Evolutionary conservation across 1,140 invertebrate genomes (phyloP), one percentile per base, ranked within the genome.

Genomic region (Diorhabda elongata): DNA sequence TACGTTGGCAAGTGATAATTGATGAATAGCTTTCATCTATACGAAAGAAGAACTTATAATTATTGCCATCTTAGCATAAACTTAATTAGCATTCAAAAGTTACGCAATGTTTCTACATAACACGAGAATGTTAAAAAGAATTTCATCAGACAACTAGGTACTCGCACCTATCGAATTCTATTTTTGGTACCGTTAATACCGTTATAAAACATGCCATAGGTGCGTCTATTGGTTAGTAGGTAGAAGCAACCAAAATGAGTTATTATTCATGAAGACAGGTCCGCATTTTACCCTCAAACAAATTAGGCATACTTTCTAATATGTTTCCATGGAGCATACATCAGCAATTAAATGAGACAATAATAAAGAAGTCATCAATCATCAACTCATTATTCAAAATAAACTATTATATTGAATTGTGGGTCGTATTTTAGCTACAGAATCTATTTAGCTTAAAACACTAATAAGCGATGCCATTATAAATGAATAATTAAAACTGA

Each of bases 121-220:
- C 11, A 42, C 43, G 2, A 43, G 26, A 61, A 42, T 8, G 11
- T 61, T 43, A 11, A 9, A 42, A 4, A 43, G 26, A 41, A 61
- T 43, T 41, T 8, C 6, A 61, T 61, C 59, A 9, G 5, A 8
- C 11, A 61, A 9, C 26, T 61, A 43, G 26, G 59, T 60, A 60
- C 26, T 58, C 57, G 57, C 26, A 26, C 5, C 45, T 8, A 26
- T 60, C 42, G 4, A 41, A 61, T 61, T 9, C 26, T 3, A 43
- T 42, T 61, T 61, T 42, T 43, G 26, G 42, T 61, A 61, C 59
- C 59, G 59, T 52, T 52, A 52, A n/a, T 52, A 52, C 47, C 47
- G 47, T 61, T 61, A 61, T 42, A 61, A 7, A 43, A 8, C 59
- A 41, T 61, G 59, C 6, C 42, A 9, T 4, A 61, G 59, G 59